A percentile compares a stretch with the other conserved stretches of the same genome.
phyloP scores from a whole-genome alignment of 1,140 invertebrate species.

The Latrodectus geometricus region DNA sequence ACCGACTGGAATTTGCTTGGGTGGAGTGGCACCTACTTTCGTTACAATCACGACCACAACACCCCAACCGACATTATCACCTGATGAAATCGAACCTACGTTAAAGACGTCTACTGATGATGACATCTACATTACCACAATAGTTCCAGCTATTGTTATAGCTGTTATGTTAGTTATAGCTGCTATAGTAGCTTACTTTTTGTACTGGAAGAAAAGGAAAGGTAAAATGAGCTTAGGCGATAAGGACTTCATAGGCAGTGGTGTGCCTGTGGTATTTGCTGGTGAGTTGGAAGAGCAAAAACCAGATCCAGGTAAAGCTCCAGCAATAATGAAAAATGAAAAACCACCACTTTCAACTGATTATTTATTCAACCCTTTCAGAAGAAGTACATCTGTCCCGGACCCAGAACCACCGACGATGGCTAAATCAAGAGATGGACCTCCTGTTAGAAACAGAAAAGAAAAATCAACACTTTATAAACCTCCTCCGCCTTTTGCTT shows the following conservation, averaged over 20 bases:
- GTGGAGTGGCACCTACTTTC: constrained; percentile 30
- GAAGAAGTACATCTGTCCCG: constrained; percentile 32
- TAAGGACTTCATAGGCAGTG: constrained; percentile 84
- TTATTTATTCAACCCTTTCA: constrained; percentile 39
- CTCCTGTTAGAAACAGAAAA: constrained; percentile 31
- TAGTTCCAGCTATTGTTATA: constrained; percentile 91
- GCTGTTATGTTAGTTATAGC: constrained; percentile 88
- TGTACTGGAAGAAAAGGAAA: constrained; percentile 84
- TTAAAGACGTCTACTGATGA: constrained; percentile 70
- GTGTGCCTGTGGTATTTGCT: constrained; percentile 91
- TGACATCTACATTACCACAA: constrained; percentile 88
- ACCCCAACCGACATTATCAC: constrained; percentile 65
- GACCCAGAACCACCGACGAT: constrained; percentile 41
- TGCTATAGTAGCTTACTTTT: constrained; percentile 86
- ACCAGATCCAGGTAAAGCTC: constrained; percentile 84
- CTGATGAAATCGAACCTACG: constrained; percentile 65
- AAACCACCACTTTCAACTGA: constrained; percentile 85
- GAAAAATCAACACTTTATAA: constrained; percentile 45
- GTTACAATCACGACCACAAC: constrained; percentile 31
- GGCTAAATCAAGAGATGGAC: constrained; percentile 32
- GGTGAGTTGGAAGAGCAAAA: constrained; percentile 93
- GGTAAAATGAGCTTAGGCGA: constrained; percentile 82
- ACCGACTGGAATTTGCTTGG: constrained; percentile 63
- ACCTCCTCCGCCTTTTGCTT: constrained; percentile 56
- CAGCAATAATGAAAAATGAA: constrained; percentile 91